Base-by-base conservation (phyloP, 2,113 vertebrate species). In the Rhegmatorhina hoffmannsi region DNA sequence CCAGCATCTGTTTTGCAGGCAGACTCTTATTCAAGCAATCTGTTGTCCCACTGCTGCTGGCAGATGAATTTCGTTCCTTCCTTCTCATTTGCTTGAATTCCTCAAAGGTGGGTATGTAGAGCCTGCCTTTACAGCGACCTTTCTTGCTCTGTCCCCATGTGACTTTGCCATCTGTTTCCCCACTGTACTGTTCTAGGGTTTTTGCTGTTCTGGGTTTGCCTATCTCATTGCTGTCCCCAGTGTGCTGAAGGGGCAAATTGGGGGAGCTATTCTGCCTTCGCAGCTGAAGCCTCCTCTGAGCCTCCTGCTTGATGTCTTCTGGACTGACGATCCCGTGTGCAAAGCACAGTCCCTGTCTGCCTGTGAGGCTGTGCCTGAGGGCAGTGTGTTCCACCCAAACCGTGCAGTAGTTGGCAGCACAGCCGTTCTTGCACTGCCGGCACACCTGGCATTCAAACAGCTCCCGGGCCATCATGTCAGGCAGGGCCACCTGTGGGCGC, bases 51-150 rank as follows among this genome's bases (percentile, higher is more conserved):
- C 62, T 60, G 64, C 31, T 94, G 34, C 24, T 59, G 26, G 28
- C 34, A 68, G 84, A 84, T 58, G 69, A 78, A 77, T 72, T 75
- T n/a, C 62, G 86, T 40, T 98, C 98, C 89, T 96, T 98, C 92
- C 97, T 98, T 95, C 98, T 98, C 98, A 99, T 99, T 89, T 92
- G 98, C 91, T 99, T 99, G 83, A 99, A 99, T 91, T 99, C 98
- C 94, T 99, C 98, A 86, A 99, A 99, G 17, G 98, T 99, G 7
- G 98, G 98, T 88, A 99, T 98, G 76, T 98, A 98, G 17, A 99
- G 90, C 33, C 97, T 97, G 23, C 97, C 98, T 91, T 96, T 95
- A 33, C 95, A 97, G 63, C 36, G 66, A 38, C 91, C 95, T 92
- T 97, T 97, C 59, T 90, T 97, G 52, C 95, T 97, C 34, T 69